Evolutionary conservation across 1,140 invertebrate genomes (phyloP).

Genomic region (Drosophila melanogaster): Release_6_plus_ISO1_MT NT_033779.5:18351501-18352000

Average conservation of each 20-base stretch:
- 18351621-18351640: slow-evolving; percentile 80
- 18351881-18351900: not conserved
- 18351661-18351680: slow-evolving; percentile 9
- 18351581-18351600: slow-evolving; percentile 22
- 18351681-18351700: slow-evolving; percentile 42
- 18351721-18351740: slow-evolving; percentile 66
- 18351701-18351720: slow-evolving; percentile 35
- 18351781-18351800: slow-evolving; percentile 55
- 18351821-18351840: slow-evolving; percentile 73
- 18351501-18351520: slow-evolving; percentile 55
- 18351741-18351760: slow-evolving; percentile 50
- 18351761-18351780: slow-evolving; percentile 66
- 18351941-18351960: slow-evolving; percentile 71
- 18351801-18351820: slow-evolving; percentile 66
- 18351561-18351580: slow-evolving; percentile 50
- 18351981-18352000: slow-evolving; percentile 2
- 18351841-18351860: slow-evolving; percentile 81
- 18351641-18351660: slow-evolving; percentile 76
- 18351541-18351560: slow-evolving; percentile 28
- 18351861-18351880: slow-evolving; percentile 10
- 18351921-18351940: slow-evolving; percentile 21
- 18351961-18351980: slow-evolving; percentile 22
- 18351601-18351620: slow-evolving; percentile 48
- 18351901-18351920: slow-evolving; percentile 27
- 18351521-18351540: slow-evolving; percentile 80